Base-by-base conservation (phyloP, 1,140 invertebrate genomes). In the Drosophila sp. region DNA sequence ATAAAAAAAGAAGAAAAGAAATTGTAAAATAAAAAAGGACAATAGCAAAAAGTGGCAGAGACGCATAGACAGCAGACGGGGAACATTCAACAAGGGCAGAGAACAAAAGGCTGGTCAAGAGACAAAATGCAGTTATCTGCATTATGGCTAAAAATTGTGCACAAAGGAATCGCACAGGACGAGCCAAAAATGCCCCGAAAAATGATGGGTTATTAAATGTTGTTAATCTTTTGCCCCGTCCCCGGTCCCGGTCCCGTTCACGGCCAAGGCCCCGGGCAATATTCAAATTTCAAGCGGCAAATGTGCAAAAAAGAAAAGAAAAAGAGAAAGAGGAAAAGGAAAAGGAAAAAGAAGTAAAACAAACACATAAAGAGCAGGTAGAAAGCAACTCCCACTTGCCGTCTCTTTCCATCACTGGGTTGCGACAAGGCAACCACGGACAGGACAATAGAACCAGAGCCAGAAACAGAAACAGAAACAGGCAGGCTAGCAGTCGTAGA, bases 181-280 rank as follows among this genome's bases (percentile, higher is more conserved):
- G 36, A 61, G 65, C 80, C 46, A 11, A 72, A 81, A 65, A 61
- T 74, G 59, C 64, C 54, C 72, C 48, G 64, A 59, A 46, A 87
- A 83, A 89, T 89, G 69, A 83, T 89, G 80, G 83, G 84, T 89
- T 89, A 89, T 89, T 89, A 89, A 89, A 89, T 89, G 63, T 83
- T 83, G 79, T 89, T 89, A 89, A 89, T 87, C 83, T 83, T 73
- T 77, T 41, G 57, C 32, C 53, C 73, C 25, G 29, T 16, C 54
- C 53, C 34, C 16, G 41, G 8, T 5, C 16, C 16, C 32, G 9
- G 9, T 4, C 34, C 7, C 16, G 25, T 3, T n/a, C 40, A 58
- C 14, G 16, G 21, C 51, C 34, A 21, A n/a, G 45, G 11, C 25
- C 43, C 16, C 18, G 18, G n/a, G n/a, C 18, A 62, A 84, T 84